These are phyloP conservation scores for Oreochromis grahami DNA, from an alignment of 2,797 vertebrate genomes.

Conservation along the genomic window DNA sequence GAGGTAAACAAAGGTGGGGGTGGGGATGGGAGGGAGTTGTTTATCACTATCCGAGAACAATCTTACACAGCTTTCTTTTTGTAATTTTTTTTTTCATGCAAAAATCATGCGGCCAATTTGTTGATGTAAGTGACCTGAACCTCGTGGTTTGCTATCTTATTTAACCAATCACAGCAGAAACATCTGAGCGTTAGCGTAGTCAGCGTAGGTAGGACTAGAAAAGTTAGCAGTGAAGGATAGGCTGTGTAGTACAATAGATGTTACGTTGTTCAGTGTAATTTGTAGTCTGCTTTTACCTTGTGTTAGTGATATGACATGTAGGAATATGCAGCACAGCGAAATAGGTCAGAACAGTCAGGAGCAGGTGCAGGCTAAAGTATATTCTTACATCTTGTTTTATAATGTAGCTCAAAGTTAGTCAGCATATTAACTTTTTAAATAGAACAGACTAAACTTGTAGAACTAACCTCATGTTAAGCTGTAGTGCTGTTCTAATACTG, in stretches of 20 bases:
- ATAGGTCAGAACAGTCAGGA: slow-evolving; percentile 46
- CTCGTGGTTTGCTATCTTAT: slow-evolving; percentile 96
- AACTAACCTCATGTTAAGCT: slow-evolving; percentile 73
- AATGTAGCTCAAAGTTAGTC: slow-evolving; percentile 41
- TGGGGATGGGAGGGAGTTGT: slow-evolving; percentile 63
- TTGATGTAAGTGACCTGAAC: slow-evolving; percentile 99
- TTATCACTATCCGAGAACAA: slow-evolving; percentile 82
- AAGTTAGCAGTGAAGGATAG: slow-evolving; percentile 54
- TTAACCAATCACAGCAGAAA: slow-evolving; percentile 79
- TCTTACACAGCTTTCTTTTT: slow-evolving; percentile 98
- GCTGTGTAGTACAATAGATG: slow-evolving; percentile 55
- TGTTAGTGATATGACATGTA: slow-evolving; percentile 51
- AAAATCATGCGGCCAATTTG: slow-evolving; percentile 99
- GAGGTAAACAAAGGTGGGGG: slow-evolving; percentile 46
- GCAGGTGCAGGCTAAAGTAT: slow-evolving; percentile 37
- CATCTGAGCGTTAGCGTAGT: slow-evolving; percentile 45
- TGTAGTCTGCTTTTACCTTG: slow-evolving; percentile 52
- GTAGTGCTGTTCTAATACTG: slow-evolving; percentile 77
- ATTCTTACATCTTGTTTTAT: slow-evolving; percentile 43
- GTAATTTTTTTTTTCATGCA: slow-evolving; percentile 99
- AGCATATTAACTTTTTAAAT: slow-evolving; percentile 59
- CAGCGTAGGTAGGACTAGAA: slow-evolving; percentile 27
- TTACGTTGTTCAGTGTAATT: slow-evolving; percentile 59
- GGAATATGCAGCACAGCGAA: slow-evolving; percentile 38
- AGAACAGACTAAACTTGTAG: slow-evolving; percentile 68